These are phyloP conservation scores for Dryoscopus gambensis DNA, from an alignment of 2,113 vertebrate species.

Conservation along the genomic window DNA sequence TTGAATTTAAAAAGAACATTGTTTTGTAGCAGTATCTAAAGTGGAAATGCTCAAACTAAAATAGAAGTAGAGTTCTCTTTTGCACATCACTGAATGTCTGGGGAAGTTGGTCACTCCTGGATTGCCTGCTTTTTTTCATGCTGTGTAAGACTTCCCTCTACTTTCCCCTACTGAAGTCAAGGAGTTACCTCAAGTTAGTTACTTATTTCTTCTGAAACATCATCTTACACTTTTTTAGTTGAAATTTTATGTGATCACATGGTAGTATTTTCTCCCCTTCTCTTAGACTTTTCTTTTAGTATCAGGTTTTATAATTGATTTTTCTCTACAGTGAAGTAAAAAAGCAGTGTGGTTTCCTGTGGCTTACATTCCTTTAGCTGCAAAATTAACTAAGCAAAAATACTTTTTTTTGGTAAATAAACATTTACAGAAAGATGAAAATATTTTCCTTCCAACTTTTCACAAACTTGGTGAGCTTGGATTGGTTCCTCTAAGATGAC, in stretches of 20 bases:
- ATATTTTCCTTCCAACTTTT: background rate
- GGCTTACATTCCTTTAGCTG: background rate
- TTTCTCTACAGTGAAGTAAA: background rate
- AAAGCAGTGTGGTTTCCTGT: background rate
- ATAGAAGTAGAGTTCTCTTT: background rate
- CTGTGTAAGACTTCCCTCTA: background rate
- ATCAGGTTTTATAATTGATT: background rate
- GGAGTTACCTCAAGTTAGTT: background rate
- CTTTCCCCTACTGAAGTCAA: background rate
- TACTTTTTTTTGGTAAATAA: background rate
- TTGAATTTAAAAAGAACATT: background rate
- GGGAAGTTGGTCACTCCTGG: background rate
- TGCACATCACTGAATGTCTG: background rate
- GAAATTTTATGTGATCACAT: background rate
- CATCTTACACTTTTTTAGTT: background rate
- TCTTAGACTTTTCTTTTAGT: background rate
- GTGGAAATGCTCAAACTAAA: background rate
- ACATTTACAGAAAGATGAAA: background rate
- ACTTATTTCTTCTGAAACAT: background rate
- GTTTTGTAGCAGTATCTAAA: background rate
- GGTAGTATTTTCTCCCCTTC: background rate
- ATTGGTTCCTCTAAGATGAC: background rate
- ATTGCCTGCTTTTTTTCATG: background rate
- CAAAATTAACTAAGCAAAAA: background rate
- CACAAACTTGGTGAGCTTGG: background rate